phyloP scores from a whole-genome alignment of 2,888 invertebrate species.

The Syritta pipiens region DNA sequence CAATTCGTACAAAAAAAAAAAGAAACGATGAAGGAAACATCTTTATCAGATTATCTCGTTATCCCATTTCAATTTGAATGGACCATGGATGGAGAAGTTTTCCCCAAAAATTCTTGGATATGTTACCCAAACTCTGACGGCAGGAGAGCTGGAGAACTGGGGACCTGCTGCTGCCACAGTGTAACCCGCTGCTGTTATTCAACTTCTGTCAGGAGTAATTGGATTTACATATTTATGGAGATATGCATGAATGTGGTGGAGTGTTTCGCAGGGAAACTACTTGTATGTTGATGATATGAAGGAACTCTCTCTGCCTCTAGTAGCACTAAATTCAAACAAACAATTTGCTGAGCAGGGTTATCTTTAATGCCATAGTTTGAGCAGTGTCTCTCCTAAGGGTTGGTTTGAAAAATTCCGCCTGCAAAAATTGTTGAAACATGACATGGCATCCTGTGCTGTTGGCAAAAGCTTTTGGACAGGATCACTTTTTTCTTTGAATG shows the following conservation, averaged over 20 bases:
- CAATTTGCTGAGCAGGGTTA: too few species aligned
- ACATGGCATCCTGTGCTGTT: too few species aligned
- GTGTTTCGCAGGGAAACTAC: background rate
- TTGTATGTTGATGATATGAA: too few species aligned
- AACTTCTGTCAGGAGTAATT: slow-evolving; percentile 24
- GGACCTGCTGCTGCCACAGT: background rate
- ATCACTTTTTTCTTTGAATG: too few species aligned
- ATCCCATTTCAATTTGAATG: slow-evolving; percentile 33
- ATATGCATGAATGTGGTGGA: background rate
- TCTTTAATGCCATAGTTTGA: too few species aligned
- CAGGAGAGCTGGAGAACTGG: too few species aligned
- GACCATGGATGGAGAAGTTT: slow-evolving; percentile 3
- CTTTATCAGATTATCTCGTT: slow-evolving; percentile 43
- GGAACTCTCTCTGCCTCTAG: too few species aligned
- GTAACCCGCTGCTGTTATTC: slow-evolving; percentile 4
- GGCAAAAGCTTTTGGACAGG: too few species aligned
- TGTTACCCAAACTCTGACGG: background rate
- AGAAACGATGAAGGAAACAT: background rate
- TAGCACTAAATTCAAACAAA: too few species aligned
- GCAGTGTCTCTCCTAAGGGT: too few species aligned
- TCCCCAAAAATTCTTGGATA: slow-evolving; percentile 11
- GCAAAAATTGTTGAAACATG: too few species aligned
- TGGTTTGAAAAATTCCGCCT: too few species aligned
- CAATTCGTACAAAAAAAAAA: background rate
- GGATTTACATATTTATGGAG: slow-evolving; percentile 44